Base-by-base conservation (phyloP, 1,140 invertebrate species). In the Platyscapa corneri region DNA sequence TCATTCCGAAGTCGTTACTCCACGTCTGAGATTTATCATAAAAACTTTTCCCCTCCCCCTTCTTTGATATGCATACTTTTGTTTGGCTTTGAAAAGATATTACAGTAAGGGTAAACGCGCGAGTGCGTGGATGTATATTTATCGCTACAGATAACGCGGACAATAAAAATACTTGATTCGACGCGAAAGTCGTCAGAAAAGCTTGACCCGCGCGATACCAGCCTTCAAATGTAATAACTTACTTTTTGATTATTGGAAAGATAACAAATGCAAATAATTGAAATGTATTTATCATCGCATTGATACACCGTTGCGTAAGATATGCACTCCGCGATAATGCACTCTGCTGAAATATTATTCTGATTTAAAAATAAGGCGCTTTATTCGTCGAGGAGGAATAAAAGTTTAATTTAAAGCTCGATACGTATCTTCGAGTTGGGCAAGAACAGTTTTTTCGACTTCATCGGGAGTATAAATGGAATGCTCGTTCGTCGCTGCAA, bases 1-100 rank as follows among this genome's bases (percentile, higher is more conserved):
- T 83, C 74, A 76, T 75, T 8, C 34, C 23, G 34, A 60, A 77
- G 77, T 83, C 82, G 72, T 64, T 85, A 27, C 77, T 20, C 39
- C 37, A 60, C 18, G 56, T 77, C 56, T 23, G 3, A 56, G 83
- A 85, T 84, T 84, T 84, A 84, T 84, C 75, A 78, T 16, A 32
- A 37, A 39, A 53, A 53, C 23, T 16, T 39, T 56, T 64, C 32
- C 32, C 32, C 16, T 74, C 18, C 18, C n/a, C 8, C 42, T 32
- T 27, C 3, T 60, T 10, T 14, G 23, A 60, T 27, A 14, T 27
- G 56, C 27, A 27, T 27, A 60, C 23, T 60, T 60, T 60, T 60
- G 56, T 60, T 60, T 60, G 56, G 56, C 20, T 60, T 60, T 10
- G 20, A 60, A 23, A 6, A 23, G 56, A 23, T 27, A 60, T 60